Base-by-base conservation (phyloP, 1,140 invertebrate species). In the Mycetomoellerius zeteki region DNA sequence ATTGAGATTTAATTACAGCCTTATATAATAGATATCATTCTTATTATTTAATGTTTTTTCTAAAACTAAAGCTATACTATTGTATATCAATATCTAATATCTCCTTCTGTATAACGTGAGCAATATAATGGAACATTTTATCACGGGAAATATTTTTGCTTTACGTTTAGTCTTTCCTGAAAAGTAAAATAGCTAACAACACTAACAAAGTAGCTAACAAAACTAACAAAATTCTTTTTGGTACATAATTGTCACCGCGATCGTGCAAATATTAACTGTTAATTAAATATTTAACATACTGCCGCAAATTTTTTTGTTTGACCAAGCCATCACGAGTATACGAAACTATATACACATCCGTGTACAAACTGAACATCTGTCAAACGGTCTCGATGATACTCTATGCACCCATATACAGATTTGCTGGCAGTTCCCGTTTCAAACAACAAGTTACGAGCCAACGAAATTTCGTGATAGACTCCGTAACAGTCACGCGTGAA, bases 401-500 rank as follows among this genome's bases (percentile, higher is more conserved):
- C 30, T 71, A 33, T n/a, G 14, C 16, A 47, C 52, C 64, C 64
- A 19, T 33, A 37, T 56, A 37, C 21, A 71, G 33, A 27, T 50
- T 56, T 64, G 77, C 52, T 37, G 21, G 21, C 14, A 73, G 67
- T 84, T 84, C 19, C 8, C 54, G 69, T 84, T 84, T 84, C 67
- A 84, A 82, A 73, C 75, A 76, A 76, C 78, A 62, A 84, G 80
- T 75, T 73, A 84, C 69, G 24, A 58, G 21, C 37, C 67, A 84
- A 71, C 37, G 69, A 72, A 75, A 73, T 84, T 84, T 73, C 47
- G 58, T 50, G 80, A 84, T 71, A 82, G 67, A 82, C 54, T 52
- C 52, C 33, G 33, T 62, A 65, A 37, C 67, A 47, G 19, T 16
- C 21, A 27, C n/a, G 30, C 33, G 64, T 52, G 21, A 1, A 43